These are phyloP conservation scores for Spisula subtruncata DNA, from an alignment of 2,888 invertebrate genomes.

Conservation along the genomic window DNA sequence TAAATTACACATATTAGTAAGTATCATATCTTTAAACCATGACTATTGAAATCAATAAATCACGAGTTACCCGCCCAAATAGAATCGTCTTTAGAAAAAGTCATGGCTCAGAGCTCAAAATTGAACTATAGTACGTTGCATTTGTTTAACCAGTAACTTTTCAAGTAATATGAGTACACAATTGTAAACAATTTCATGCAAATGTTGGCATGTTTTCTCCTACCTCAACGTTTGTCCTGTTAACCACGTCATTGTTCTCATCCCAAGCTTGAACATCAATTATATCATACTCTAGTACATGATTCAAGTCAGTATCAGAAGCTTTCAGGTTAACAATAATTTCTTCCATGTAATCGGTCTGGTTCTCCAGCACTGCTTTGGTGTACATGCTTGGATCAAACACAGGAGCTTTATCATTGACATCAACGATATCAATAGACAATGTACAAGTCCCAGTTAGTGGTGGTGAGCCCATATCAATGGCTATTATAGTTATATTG, in stretches of 20 bases:
- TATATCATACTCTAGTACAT: constrained; percentile 41
- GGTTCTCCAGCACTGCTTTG: constrained; percentile 40
- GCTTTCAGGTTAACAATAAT: constrained; percentile 39
- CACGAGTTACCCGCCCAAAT: too few species aligned
- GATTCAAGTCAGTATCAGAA: constrained; percentile 49
- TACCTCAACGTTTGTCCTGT: constrained; percentile 44
- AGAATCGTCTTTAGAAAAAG: too few species aligned
- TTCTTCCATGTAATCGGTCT: not conserved
- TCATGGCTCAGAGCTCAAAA: too few species aligned
- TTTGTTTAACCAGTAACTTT: too few species aligned
- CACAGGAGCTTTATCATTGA: constrained; percentile 81
- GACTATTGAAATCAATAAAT: too few species aligned
- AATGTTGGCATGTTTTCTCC: not conserved
- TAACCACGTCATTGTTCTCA: constrained; percentile 54
- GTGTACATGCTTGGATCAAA: constrained; percentile 34
- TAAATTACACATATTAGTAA: too few species aligned
- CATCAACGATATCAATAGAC: constrained; percentile 75
- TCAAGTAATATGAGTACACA: too few species aligned
- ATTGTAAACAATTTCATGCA: too few species aligned
- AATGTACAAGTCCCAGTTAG: constrained; percentile 76
- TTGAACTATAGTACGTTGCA: too few species aligned
- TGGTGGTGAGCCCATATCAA: constrained; percentile 76
- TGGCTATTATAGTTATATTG: constrained; percentile 74
- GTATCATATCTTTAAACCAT: too few species aligned
- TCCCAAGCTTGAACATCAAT: constrained; percentile 25